These are phyloP conservation scores for Vultur gryphus DNA, from an alignment of 2,797 vertebrate genomes.

Conservation along the genomic window DNA sequence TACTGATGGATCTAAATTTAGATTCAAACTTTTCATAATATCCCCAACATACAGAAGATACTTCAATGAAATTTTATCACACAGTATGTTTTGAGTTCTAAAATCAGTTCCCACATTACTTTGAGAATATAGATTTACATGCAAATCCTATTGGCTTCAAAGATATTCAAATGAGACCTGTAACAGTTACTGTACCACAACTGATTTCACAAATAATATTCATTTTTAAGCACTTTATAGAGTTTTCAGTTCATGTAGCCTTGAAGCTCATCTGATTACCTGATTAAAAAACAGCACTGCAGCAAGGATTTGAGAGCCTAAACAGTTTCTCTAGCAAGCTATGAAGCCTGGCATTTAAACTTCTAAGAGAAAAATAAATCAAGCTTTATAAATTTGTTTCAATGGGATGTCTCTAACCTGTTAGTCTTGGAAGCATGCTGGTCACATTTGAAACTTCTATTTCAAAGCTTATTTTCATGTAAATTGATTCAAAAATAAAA, in stretches of 20 bases:
- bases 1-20: not conserved
- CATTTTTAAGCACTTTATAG: not conserved
- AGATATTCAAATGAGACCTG: slow-evolving; percentile 10
- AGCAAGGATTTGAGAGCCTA: not conserved
- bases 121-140: not conserved
- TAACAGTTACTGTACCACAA: not conserved
- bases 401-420: not conserved
- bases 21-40: not conserved
- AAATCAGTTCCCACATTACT: not conserved
- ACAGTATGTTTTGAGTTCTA: not conserved
- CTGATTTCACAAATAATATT: not conserved
- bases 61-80: not conserved
- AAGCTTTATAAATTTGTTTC: not conserved
- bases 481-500: not conserved
- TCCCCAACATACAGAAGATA: not conserved
- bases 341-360: not conserved
- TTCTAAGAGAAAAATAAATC: not conserved
- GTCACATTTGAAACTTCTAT: not conserved
- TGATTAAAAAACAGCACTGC: not conserved
- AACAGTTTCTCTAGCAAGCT: not conserved
- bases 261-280: not conserved
- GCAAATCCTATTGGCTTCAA: not conserved
- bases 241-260: not conserved
- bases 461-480: not conserved
- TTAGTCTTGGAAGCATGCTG: not conserved